These are phyloP conservation scores for Pygoscelis antarcticus DNA, from an alignment of 2,113 vertebrate genomes.

Conservation along the genomic window DNA sequence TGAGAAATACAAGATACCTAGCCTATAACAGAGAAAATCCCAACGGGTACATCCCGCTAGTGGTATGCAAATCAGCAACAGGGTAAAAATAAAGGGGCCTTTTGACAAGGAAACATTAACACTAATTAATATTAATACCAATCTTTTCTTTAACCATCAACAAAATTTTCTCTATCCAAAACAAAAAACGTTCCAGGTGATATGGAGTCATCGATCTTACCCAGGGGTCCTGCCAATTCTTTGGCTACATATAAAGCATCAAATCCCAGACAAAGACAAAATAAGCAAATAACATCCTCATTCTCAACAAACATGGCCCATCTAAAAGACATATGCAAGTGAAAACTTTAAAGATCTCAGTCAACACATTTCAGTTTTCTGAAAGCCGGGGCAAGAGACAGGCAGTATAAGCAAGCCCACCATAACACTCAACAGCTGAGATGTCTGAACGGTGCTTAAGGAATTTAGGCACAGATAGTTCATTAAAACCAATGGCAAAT, in stretches of 20 bases:
- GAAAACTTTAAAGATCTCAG: not conserved
- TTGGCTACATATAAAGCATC: not conserved
- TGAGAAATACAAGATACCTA: not conserved
- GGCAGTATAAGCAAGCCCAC: not conserved
- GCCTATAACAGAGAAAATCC: not conserved
- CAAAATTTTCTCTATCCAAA: not conserved
- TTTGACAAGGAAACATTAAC: not conserved
- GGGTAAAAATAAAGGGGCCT: not conserved
- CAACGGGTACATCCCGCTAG: not conserved
- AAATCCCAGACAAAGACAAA: not conserved
- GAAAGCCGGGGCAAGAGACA: not conserved
- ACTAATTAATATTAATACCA: not conserved
- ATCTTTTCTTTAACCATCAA: not conserved
- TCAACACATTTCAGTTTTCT: not conserved
- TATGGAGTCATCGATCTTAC: not conserved
- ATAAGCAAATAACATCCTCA: not conserved
- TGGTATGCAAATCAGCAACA: not conserved
- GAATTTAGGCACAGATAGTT: not conserved
- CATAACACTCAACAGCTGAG: not conserved
- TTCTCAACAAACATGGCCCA: not conserved
- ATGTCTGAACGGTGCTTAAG: not conserved
- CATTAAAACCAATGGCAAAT: not conserved
- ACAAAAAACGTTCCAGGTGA: not conserved
- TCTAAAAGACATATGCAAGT: not conserved
- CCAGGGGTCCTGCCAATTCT: not conserved